Base-by-base conservation (phyloP, 2,113 vertebrate species). In the Plectropomus leopardus region DNA sequence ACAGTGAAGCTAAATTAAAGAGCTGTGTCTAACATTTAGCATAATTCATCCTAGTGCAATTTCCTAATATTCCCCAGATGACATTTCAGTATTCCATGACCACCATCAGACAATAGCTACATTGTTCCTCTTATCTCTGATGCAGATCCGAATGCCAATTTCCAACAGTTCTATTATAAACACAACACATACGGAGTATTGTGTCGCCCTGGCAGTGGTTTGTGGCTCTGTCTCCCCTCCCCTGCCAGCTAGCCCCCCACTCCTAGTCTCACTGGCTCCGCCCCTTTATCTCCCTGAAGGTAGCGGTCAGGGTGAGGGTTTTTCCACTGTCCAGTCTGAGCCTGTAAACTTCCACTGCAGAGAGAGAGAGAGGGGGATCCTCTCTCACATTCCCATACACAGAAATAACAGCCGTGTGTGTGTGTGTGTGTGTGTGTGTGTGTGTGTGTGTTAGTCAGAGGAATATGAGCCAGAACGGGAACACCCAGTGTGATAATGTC, bases 271-370 rank as follows among this genome's bases (percentile, higher is more conserved):
- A 5, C 11, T 76, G 24, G 60, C 80, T 64, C 84, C 68, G 45
- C 72, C 88, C 40, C 57, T 55, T 17, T 63, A 14, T 77, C 40
- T 57, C 58, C 23, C 59, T 34, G 48, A 68, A 63, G 77, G 74
- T 59, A 32, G 57, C 44, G 7, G 77, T 76, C 72, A 79, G 82
- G 78, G 84, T 91, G 65, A 64, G 89, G 87, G 57, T 91, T 94
- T 93, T 93, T 93, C 90, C 93, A 94, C 87, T 90, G 86, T 83
- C 76, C 80, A 30, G 58, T 58, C 68, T 0, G 34, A 75, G 75
- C 40, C 76, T 79, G 90, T 92, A 91, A 93, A 93, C 85, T 91
- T 92, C 93, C 91, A 92, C 88, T 92, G 87, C 84, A 53, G 84
- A 72, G 53, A 74, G 59, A 53, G 84, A 72, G 53, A 74, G 59